Conservation (phyloP, 1,140 invertebrate species). For the Platyscapa corneri region DNA sequence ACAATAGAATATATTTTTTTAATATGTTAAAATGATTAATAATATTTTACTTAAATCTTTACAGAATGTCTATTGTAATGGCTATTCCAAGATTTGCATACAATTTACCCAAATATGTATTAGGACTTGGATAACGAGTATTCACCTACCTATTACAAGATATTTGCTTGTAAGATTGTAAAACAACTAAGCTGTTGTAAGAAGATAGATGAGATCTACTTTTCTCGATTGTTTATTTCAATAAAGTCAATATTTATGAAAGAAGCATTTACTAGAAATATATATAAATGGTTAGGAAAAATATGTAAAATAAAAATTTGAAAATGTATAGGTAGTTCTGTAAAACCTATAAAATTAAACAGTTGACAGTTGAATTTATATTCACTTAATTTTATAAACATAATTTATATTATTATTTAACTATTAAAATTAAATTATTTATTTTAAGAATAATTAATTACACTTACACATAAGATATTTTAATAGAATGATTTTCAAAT, state of each 20-base stretch:
- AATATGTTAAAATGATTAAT: background rate
- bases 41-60: background rate
- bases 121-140: constrained; percentile 69
- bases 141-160: background rate
- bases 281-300: background rate
- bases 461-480: too few species aligned
- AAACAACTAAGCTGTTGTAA: background rate
- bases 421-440: too few species aligned
- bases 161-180: background rate
- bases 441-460: too few species aligned
- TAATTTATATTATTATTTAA: too few species aligned
- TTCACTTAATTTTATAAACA: too few species aligned
- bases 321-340: too few species aligned
- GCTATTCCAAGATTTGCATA: constrained; percentile 84
- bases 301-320: too few species aligned
- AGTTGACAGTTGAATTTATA: too few species aligned
- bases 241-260: background rate
- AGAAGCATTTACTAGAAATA: too few species aligned
- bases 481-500: too few species aligned
- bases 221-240: background rate
- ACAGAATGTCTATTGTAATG: constrained; percentile 76
- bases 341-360: too few species aligned
- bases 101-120: constrained; percentile 85
- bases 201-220: background rate
- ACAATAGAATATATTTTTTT: too few species aligned